Percentiles rank a stretch among this genome's conserved stretches.
Conservation (phyloP, 2,113 vertebrate genomes). For the Pungitius pungitius region DNA sequence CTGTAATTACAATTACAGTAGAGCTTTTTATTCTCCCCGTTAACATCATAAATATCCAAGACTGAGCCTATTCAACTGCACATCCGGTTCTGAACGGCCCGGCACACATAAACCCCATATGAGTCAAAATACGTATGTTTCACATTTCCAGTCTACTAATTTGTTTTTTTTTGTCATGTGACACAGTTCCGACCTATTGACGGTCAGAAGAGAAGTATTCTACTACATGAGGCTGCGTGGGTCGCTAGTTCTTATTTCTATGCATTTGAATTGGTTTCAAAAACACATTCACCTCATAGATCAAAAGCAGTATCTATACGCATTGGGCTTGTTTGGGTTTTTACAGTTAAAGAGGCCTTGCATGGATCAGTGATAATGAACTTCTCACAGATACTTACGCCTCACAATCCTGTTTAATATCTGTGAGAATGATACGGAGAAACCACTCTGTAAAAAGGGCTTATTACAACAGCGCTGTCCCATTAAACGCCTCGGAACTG, state of each 20-base stretch:
- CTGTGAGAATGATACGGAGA: slow-evolving; percentile 16
- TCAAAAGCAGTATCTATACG: background rate
- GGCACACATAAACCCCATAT: background rate
- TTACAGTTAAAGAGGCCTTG: slow-evolving; percentile 20
- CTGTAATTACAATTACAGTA: background rate
- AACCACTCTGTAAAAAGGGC: background rate
- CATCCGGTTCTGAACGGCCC: background rate
- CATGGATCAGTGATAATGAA: slow-evolving; percentile 2
- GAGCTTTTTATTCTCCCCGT: background rate
- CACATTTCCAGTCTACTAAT: background rate
- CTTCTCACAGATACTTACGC: background rate
- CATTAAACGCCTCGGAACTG: slow-evolving; percentile 45
- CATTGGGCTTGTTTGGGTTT: background rate
- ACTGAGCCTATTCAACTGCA: background rate
- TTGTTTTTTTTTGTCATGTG: background rate
- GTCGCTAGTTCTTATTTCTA: background rate
- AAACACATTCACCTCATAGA: background rate
- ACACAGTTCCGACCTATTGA: background rate
- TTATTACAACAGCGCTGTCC: slow-evolving; percentile 55
- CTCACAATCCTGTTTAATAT: slow-evolving; percentile 22
- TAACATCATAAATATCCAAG: background rate
- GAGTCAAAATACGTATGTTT: background rate
- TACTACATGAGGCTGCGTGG: background rate
- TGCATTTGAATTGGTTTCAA: background rate
- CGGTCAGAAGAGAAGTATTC: background rate